These are phyloP conservation scores for Steatornis caripensis DNA, from an alignment of 2,113 vertebrate species.

Conservation along the genomic window DNA sequence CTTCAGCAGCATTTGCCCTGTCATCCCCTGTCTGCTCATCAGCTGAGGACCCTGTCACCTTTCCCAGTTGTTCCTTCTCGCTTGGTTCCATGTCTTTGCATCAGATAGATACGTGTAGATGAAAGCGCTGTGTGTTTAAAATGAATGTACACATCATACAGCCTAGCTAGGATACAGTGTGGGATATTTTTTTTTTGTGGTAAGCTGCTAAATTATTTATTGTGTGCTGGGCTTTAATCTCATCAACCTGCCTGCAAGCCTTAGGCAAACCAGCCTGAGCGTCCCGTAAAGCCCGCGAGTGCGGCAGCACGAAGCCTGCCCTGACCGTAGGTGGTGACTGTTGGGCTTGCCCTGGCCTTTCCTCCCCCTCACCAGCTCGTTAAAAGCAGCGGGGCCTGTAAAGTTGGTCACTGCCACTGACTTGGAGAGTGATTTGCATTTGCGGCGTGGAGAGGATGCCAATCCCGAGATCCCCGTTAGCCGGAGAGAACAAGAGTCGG, in stretches of 20 bases:
- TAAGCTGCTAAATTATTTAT: slow-evolving; percentile 74
- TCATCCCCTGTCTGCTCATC: neutral
- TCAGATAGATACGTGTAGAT: neutral
- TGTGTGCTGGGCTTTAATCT: slow-evolving; percentile 71
- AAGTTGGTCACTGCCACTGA: neutral
- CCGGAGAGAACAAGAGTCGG: rapidly evolving
- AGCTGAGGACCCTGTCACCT: neutral
- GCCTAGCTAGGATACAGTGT: neutral
- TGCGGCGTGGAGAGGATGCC: neutral
- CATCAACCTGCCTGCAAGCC: slow-evolving; percentile 65
- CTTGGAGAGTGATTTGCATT: neutral
- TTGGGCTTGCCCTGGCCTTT: neutral
- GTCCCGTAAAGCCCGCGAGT: neutral
- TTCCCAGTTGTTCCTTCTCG: neutral
- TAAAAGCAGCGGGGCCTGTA: neutral
- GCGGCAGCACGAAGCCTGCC: neutral
- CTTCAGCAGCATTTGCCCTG: neutral
- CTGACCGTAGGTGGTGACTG: neutral
- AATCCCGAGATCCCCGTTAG: neutral
- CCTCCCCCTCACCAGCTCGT: slow-evolving; percentile 4
- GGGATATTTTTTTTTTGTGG: neutral
- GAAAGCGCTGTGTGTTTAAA: slow-evolving; percentile 40
- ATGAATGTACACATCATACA: slow-evolving; percentile 47
- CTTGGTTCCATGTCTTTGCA: neutral
- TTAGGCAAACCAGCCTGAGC: neutral